Base-by-base conservation (phyloP, 2,888 invertebrate genomes). In the Ophioninae sp. region DNA sequence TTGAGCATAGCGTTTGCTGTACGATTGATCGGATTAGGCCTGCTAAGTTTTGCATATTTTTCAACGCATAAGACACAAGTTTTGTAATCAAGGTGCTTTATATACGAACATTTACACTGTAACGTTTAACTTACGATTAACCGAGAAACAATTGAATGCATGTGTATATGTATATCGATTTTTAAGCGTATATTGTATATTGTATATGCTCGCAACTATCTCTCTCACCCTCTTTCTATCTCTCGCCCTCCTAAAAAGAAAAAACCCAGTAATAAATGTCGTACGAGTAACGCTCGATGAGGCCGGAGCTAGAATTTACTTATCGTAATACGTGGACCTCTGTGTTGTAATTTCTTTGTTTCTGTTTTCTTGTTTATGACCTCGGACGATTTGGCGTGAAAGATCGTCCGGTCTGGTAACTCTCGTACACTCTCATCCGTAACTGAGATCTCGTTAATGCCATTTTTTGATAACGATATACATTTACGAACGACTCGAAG, bases 71-170 rank as follows among this genome's bases (percentile, higher is more conserved):
- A 86, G 85, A 83, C 75, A 82, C 75, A 82, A 85, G 81, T 86
- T 90, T 88, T 89, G 85, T 90, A 90, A 89, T 88, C 87, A 90
- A 89, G 91, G 90, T 91, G 91, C 91, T 91, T 90, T 90, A 87
- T 87, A 87, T 84, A 86, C 79, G 83, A 83, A 86, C 84, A 85
- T 82, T 83, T 84, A 87, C 86, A 86, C 86, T 84, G 84, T 82
- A 82, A 86, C 83, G 82, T 80, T 77, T 84, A 30, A 86, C 79
- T 81, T 82, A 83, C 78, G 81, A 85, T 30, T 83, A 68, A 62
- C 64, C 68, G 76, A 77, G 65, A 85, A 79, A 80, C 77, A 82
- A 86, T 84, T 77, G 84, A 86, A 86, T 86, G 86, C 86, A 87
- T 87, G 83, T 90, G 85, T 86, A 88, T 88, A 86, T 73, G 85